A percentile compares a stretch with the other conserved stretches of the same genome.
Conservation (phyloP, 2,888 invertebrate species). For the Melanotus villosus region DNA sequence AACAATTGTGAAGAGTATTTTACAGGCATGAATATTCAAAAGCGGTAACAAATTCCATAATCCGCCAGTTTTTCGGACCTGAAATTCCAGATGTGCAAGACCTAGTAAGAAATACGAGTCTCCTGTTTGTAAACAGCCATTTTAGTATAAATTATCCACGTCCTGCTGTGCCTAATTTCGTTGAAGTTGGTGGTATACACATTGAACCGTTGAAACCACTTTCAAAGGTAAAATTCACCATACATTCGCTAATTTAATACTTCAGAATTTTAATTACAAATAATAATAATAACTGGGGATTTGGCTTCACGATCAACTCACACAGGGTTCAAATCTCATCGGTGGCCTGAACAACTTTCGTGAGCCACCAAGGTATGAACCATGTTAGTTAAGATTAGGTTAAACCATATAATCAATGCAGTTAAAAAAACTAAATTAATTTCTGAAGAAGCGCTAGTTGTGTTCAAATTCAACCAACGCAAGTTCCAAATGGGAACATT, state of each 20-base stretch:
- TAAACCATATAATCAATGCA: too few relatives aligned
- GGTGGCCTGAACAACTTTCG: too few relatives aligned
- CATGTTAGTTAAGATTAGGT: too few relatives aligned
- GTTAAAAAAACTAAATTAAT: too few relatives aligned
- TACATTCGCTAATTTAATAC: neutral
- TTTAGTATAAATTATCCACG: conserved; percentile 72
- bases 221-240: conserved; percentile 63
- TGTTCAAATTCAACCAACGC: too few relatives aligned
- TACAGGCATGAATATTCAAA: neutral
- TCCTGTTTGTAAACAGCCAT: conserved; percentile 73
- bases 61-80: conserved; percentile 70
- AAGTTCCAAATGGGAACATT: too few relatives aligned
- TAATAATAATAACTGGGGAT: too few relatives aligned
- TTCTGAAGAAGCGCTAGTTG: too few relatives aligned
- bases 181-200: conserved; percentile 74
- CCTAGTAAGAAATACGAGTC: conserved; percentile 70
- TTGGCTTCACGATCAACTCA: too few relatives aligned
- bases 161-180: conserved; percentile 71
- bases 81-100: conserved; percentile 67
- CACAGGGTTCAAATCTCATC: too few relatives aligned
- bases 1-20: too few relatives aligned
- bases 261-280: conserved; percentile 2
- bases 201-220: conserved; percentile 67
- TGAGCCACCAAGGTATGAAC: too few relatives aligned
- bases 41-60: conserved; percentile 45